Base-by-base conservation (phyloP, 2,113 vertebrate genomes). In the Parotia lawesii region DNA sequence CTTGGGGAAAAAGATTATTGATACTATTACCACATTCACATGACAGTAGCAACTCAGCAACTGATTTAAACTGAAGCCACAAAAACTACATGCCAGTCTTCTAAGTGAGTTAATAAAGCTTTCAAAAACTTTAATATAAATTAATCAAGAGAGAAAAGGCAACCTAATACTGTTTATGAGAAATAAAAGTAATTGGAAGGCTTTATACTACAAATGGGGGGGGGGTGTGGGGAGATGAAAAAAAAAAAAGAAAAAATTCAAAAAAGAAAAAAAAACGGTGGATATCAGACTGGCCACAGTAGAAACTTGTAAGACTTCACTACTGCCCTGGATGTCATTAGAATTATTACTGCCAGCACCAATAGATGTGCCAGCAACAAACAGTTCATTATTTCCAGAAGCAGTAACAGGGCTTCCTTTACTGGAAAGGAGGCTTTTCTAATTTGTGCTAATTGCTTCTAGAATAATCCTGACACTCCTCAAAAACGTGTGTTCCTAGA, bases 301-400 rank as follows among this genome's bases (percentile, higher is more conserved):
- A 91, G 58, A 85, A 95, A 61, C n/a, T 50, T n/a, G 0, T 38
- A 89, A 79, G 6, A 6, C 60, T 81, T 66, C 2, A 6, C 58
- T 58, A n/a, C 10, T 83, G 69, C 56, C 56, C 79, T 85, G 82
- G 85, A 95, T 93, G 67, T 93, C 67, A 86, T 62, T 53, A 51
- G 29, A 93, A 80, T 85, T 83, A 89, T 65, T 73, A 71, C 51
- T 87, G 74, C 90, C 79, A 80, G 75, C 61, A 77, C 61, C 69
- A 93, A 77, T 51, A 44, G 50, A 96, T 70, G 58, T 80, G 71
- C 69, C 88, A 92, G 73, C 54, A 90, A 90, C 91, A 95, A 95
- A 77, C 67, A 89, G 85, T 79, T 96, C 82, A 94, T 93, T 95
- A 95, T 84, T 95, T 93, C 91, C 75, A 86, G 44, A 91, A 95